These are phyloP conservation scores for Sicus ferrugineus DNA, from an alignment of 2,888 invertebrate species.

Conservation along the genomic window DNA sequence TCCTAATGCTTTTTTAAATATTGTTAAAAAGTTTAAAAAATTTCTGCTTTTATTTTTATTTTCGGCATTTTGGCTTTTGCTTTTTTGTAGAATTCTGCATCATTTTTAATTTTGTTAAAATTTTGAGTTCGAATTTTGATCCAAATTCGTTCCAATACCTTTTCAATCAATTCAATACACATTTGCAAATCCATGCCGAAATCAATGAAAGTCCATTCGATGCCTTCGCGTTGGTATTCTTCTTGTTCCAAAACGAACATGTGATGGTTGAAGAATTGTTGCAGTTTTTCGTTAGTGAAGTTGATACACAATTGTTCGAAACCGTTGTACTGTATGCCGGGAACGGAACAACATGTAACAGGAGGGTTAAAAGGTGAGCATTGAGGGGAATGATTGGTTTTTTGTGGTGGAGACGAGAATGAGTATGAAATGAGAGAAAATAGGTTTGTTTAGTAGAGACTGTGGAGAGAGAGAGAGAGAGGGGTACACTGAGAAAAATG, in stretches of 20 bases:
- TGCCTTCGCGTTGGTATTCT: slow-evolving; percentile 89
- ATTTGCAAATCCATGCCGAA: slow-evolving; percentile 90
- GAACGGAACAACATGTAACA: slow-evolving; percentile 61
- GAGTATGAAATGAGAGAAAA: too few relatives aligned
- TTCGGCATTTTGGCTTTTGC: neutral
- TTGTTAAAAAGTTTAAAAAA: too few relatives aligned
- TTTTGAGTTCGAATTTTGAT: neutral
- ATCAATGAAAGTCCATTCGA: slow-evolving; percentile 92
- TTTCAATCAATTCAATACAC: slow-evolving; percentile 81
- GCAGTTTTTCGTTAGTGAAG: slow-evolving; percentile 92
- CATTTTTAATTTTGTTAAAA: neutral
- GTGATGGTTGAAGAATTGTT: slow-evolving; percentile 95
- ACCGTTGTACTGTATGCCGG: slow-evolving; percentile 76
- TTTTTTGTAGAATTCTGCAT: neutral
- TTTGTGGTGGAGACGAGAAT: neutral
- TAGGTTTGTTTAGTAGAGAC: neutral
- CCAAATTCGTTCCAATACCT: slow-evolving; percentile 65
- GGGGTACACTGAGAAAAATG: neutral
- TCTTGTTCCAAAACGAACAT: slow-evolving; percentile 95
- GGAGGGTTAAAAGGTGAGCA: slow-evolving; percentile 38
- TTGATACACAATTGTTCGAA: slow-evolving; percentile 95
- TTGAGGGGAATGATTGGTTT: slow-evolving; percentile 10
- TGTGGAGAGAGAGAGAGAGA: neutral
- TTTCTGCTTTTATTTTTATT: too few relatives aligned
- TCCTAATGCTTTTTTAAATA: too few relatives aligned